These are phyloP conservation scores for Drosophila virilis DNA, from an alignment of 1,140 invertebrate genomes.

Conservation along the genomic window DNA sequence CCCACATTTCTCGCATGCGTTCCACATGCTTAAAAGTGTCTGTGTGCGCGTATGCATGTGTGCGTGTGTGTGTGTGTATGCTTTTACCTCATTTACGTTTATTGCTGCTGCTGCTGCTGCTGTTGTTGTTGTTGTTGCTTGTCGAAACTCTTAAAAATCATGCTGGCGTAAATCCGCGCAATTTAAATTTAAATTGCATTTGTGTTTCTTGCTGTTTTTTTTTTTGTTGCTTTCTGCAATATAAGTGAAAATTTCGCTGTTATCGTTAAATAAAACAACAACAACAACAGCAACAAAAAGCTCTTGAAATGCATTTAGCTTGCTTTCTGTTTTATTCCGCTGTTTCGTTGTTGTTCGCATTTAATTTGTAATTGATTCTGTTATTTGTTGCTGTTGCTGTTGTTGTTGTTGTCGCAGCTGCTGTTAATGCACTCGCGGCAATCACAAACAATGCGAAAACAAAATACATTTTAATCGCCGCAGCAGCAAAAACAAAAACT, in stretches of 20 bases:
- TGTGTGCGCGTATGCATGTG: neutral
- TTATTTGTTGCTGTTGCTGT: conserved; percentile 15
- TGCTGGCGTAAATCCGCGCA: conserved; percentile 75
- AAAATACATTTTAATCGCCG: conserved; percentile 38
- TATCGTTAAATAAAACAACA: conserved; percentile 34
- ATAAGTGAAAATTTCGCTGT: conserved; percentile 58
- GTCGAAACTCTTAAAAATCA: conserved; percentile 67
- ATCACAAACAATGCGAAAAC: conserved; percentile 39
- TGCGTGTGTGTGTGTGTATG: conserved; percentile 4
- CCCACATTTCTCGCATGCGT: conserved; percentile 56
- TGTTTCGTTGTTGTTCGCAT: conserved; percentile 29
- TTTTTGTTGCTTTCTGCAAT: conserved; percentile 1
- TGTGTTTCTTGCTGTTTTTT: conserved; percentile 37
- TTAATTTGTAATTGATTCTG: conserved; percentile 48
- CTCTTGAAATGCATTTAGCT: conserved; percentile 31
- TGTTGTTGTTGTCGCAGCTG: conserved; percentile 12
- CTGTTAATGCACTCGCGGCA: conserved; percentile 45
- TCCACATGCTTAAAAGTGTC: conserved; percentile 40
- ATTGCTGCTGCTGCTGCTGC: conserved; percentile 34
- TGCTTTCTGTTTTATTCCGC: conserved; percentile 6
- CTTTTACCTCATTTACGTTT: conserved; percentile 56
- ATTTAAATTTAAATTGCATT: conserved; percentile 79
- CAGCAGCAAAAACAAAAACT: conserved; percentile 7
- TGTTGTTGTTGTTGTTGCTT: conserved; percentile 37
- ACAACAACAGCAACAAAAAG: conserved; percentile 4